Percentiles rank a stretch among this genome's conserved stretches.
These are phyloP conservation scores for Centroberyx gerrardi DNA, from an alignment of 2,797 vertebrate species.

Conservation along the genomic window DNA sequence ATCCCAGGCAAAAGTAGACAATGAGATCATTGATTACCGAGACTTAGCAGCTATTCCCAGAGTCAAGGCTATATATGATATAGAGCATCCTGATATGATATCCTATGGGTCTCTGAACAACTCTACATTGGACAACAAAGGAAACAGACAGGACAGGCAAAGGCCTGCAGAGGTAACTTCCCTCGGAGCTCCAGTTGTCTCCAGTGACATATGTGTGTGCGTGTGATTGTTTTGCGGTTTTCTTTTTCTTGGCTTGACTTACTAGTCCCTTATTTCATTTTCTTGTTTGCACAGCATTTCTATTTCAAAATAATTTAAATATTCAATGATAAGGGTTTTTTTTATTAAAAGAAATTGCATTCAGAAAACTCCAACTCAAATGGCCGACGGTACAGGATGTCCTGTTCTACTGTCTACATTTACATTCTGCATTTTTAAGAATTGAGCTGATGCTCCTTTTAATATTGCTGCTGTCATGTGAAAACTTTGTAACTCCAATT, in stretches of 20 bases:
- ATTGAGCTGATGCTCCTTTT: background rate
- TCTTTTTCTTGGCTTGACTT: slow-evolving; percentile 48
- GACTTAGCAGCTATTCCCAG: slow-evolving; percentile 97
- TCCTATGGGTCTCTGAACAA: slow-evolving; percentile 91
- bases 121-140: slow-evolving; percentile 80
- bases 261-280: slow-evolving; percentile 14
- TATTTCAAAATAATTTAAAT: background rate
- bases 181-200: slow-evolving; percentile 17
- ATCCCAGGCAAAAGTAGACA: slow-evolving; percentile 95
- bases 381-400: background rate
- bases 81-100: slow-evolving; percentile 96
- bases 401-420: background rate
- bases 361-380: background rate
- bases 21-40: slow-evolving; percentile 97
- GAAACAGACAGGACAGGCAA: slow-evolving; percentile 89
- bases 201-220: slow-evolving; percentile 39
- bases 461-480: slow-evolving; percentile 5
- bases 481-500: slow-evolving; percentile 22
- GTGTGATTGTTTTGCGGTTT: slow-evolving; percentile 33
- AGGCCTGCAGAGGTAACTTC: slow-evolving; percentile 80
- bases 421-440: background rate
- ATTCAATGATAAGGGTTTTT: too few relatives aligned
- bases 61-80: slow-evolving; percentile 98
- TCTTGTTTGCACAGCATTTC: slow-evolving; percentile 13
- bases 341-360: too few relatives aligned